These are phyloP conservation scores for Sylvilagus floridanus DNA, from an alignment of 2,797 vertebrate genomes.

Conservation along the genomic window DNA sequence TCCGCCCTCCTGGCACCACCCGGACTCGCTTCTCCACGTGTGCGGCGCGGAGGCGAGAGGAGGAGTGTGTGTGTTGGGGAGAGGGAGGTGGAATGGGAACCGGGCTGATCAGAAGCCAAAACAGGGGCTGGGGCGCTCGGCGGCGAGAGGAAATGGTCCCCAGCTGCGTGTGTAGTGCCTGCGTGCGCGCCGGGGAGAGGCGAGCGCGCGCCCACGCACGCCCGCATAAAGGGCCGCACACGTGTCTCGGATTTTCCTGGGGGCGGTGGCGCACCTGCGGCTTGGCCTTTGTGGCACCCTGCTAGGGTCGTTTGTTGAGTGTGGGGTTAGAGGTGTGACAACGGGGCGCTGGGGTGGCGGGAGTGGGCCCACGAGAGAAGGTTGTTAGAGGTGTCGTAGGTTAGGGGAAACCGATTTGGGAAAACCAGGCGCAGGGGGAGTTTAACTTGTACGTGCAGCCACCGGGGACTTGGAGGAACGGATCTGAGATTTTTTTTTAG, in stretches of 20 bases:
- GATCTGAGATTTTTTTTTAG: not conserved
- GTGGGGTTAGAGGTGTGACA: not conserved
- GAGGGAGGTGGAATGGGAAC: not conserved
- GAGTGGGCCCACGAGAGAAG: not conserved
- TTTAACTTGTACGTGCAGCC: constrained; percentile 21
- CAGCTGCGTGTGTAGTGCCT: not conserved
- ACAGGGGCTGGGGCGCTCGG: not conserved
- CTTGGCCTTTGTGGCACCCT: constrained; percentile 2
- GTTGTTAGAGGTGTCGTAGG: not conserved
- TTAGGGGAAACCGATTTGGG: not conserved
- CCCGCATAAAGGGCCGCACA: constrained; percentile 45
- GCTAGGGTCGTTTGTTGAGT: constrained; percentile 11
- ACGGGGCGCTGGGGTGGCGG: not conserved
- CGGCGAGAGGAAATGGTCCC: constrained; percentile 41
- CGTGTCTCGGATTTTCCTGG: constrained; percentile 40
- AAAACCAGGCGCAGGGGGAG: not conserved
- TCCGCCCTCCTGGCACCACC: not conserved
- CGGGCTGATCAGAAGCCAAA: not conserved
- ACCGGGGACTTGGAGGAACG: not conserved
- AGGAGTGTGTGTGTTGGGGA: not conserved
- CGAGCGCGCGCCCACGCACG: not conserved
- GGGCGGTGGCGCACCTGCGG: not conserved
- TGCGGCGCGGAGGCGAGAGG: not conserved
- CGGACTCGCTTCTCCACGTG: constrained; percentile 60
- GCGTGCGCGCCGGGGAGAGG: constrained; percentile 18